Evolutionary conservation across 2,113 vertebrate genomes (phyloP).

Genomic region (Tursiops truncatus): DNA sequence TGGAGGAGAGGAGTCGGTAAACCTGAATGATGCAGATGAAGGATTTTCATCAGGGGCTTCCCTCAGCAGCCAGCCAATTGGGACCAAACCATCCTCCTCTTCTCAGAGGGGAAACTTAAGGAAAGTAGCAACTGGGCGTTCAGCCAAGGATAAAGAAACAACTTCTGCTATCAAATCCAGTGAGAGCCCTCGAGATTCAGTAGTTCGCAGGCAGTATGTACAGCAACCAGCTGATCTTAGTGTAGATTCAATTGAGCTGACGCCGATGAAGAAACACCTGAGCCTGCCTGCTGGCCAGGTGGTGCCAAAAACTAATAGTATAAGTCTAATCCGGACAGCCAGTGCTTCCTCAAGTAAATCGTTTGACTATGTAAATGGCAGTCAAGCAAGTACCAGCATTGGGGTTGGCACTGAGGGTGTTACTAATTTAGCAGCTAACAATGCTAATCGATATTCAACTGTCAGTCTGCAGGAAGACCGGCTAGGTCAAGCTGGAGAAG

Average conservation of each 20-base stretch:
- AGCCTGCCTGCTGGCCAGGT: conserved; percentile 90
- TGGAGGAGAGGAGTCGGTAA: conserved; percentile 93
- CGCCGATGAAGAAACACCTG: conserved; percentile 94
- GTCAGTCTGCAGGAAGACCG: conserved; percentile 96
- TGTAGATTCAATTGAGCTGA: conserved; percentile 91
- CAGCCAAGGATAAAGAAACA: conserved; percentile 89
- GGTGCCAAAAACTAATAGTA: conserved; percentile 86
- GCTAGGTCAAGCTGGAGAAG: conserved; percentile 88
- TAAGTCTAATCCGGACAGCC: conserved; percentile 92
- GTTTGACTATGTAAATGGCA: conserved; percentile 94
- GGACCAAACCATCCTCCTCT: conserved; percentile 85
- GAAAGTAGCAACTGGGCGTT: conserved; percentile 91
- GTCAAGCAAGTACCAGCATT: conserved; percentile 82
- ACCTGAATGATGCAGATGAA: conserved; percentile 96
- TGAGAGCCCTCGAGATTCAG: conserved; percentile 84
- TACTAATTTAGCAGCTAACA: conserved; percentile 84
- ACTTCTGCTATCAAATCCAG: conserved; percentile 77
- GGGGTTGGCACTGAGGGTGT: conserved; percentile 82
- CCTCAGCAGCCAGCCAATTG: conserved; percentile 95
- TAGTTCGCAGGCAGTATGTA: conserved; percentile 85
- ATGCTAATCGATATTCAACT: conserved; percentile 93
- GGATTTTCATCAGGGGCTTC: conserved; percentile 98
- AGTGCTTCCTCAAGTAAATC: conserved; percentile 98
- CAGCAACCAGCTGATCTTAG: conserved; percentile 82
- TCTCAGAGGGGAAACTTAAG: conserved; percentile 91